phyloP scores from a whole-genome alignment of 2,797 vertebrate genomes.

The Cuniculus paca region DNA sequence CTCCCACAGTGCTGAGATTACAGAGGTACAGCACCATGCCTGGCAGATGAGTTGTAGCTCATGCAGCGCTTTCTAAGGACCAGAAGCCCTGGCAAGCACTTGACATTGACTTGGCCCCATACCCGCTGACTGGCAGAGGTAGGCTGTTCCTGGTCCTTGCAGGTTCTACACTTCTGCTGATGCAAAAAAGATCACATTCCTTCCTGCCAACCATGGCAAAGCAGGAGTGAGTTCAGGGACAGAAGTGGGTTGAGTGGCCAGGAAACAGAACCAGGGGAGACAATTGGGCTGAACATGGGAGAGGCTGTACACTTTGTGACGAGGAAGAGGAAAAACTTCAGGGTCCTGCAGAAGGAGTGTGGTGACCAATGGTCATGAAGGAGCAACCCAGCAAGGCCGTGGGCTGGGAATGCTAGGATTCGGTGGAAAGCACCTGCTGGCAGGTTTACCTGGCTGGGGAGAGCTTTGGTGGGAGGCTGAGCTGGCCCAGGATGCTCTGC shows the following conservation, averaged over 20 bases:
- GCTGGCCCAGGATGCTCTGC: background rate
- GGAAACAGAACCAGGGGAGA: background rate
- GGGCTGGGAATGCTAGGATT: accelerated
- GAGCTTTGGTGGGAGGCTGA: accelerated
- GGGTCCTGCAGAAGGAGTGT: background rate
- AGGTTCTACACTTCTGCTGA: background rate
- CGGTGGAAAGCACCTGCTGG: background rate
- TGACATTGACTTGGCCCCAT: accelerated
- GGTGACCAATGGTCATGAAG: no score
- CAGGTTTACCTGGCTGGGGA: accelerated
- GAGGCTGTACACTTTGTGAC: background rate
- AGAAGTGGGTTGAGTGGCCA: background rate
- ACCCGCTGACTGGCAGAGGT: background rate
- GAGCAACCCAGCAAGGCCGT: accelerated
- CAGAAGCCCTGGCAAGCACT: accelerated
- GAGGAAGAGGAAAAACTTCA: background rate
- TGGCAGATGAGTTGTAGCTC: background rate
- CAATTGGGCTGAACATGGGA: accelerated
- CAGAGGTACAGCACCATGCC: background rate
- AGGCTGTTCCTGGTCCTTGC: background rate
- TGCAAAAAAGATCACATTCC: background rate
- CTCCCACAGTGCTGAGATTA: background rate
- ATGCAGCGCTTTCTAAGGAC: accelerated
- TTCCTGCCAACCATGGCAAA: background rate
- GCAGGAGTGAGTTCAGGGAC: background rate